Conservation (phyloP, 2,888 invertebrate species). For the Ceratothoa steindachneri region DNA sequence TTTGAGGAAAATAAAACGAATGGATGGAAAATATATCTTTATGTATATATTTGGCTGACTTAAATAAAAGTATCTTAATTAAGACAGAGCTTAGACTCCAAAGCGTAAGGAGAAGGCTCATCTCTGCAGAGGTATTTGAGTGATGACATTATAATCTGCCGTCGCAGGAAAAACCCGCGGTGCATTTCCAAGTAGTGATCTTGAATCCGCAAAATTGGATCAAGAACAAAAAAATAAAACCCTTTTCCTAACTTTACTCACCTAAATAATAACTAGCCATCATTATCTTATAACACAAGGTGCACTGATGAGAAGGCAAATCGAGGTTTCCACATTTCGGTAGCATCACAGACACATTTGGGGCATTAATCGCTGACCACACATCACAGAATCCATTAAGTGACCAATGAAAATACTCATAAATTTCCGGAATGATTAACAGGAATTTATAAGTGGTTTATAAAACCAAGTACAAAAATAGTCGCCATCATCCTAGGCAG, state of each 20-base stretch:
- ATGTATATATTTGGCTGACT: not conserved
- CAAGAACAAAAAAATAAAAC: too few species aligned
- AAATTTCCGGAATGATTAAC: not conserved
- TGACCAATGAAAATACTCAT: too few species aligned
- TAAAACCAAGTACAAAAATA: not conserved
- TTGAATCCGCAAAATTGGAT: too few species aligned
- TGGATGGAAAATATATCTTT: not conserved
- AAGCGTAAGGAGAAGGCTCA: not conserved
- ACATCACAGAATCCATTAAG: too few species aligned
- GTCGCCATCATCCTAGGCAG: not conserved
- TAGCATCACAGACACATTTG: not conserved
- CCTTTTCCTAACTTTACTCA: too few species aligned
- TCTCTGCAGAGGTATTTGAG: too few species aligned
- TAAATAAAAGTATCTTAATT: not conserved
- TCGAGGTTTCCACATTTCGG: not conserved
- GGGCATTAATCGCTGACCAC: not conserved
- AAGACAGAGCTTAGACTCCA: not conserved
- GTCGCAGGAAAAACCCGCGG: too few species aligned
- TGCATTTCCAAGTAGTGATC: too few species aligned
- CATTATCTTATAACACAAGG: too few species aligned
- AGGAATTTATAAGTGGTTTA: not conserved
- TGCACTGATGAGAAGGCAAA: not conserved
- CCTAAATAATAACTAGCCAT: too few species aligned
- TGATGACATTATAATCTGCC: too few species aligned
- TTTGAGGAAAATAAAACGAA: not conserved